Conservation (phyloP, 2,113 vertebrate genomes). For the Sphyrna mokarran region DNA sequence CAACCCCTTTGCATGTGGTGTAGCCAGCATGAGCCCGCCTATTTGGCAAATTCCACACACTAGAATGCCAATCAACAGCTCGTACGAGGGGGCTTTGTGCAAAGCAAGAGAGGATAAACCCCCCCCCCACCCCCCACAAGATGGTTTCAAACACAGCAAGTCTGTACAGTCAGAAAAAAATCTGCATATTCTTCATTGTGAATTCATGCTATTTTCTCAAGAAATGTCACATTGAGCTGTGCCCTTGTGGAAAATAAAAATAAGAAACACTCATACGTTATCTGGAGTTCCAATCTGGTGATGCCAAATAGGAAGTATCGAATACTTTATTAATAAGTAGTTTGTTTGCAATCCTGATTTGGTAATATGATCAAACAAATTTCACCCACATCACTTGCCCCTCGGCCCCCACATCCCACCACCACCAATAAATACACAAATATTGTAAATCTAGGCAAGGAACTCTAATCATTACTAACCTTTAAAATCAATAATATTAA, state of each 20-base stretch:
- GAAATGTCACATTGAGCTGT: conserved; percentile 25
- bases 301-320: neutral
- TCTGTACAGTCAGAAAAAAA: conserved; percentile 34
- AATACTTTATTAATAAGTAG: conserved; percentile 27
- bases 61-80: conserved; percentile 61
- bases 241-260: conserved; percentile 30
- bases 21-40: conserved; percentile 55
- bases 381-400: neutral
- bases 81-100: conserved; percentile 48
- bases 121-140: conserved; percentile 29
- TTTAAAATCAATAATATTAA: conserved; percentile 24
- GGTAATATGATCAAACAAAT: neutral
- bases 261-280: conserved; percentile 1
- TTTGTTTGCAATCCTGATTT: conserved; percentile 14
- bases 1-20: conserved; percentile 55
- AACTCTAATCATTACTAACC: neutral
- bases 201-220: conserved; percentile 35
- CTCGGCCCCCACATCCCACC: neutral
- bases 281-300: neutral
- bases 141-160: conserved; percentile 36
- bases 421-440: neutral
- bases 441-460: neutral
- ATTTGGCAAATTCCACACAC: conserved; percentile 62
- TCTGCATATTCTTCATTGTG: conserved; percentile 35
- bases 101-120: conserved; percentile 41